phyloP scores from a whole-genome alignment of 2,888 invertebrate genomes.

The Gisinianus flammeolus region DNA sequence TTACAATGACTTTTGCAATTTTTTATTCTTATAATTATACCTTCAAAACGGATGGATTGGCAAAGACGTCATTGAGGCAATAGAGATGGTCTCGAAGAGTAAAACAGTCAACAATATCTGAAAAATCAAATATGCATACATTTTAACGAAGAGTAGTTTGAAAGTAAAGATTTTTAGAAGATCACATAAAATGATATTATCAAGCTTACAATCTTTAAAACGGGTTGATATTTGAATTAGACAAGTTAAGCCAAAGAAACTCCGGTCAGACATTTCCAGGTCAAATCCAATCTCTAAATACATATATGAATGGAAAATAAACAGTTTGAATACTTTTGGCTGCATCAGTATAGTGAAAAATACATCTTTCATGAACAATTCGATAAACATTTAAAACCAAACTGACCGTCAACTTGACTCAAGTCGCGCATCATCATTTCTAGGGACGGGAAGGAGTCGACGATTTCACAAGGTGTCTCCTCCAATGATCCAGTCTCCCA shows the following conservation, averaged over 20 bases:
- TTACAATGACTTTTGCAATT: no score
- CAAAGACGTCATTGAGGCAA: constrained; percentile 66
- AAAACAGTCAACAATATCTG: constrained; percentile 66
- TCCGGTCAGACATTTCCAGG: constrained; percentile 64
- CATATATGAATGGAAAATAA: neutral
- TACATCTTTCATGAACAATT: no score
- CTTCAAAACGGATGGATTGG: constrained; percentile 67
- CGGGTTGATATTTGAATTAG: constrained; percentile 67
- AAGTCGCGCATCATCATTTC: constrained; percentile 70
- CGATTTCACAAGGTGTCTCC: neutral
- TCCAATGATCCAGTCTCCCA: neutral
- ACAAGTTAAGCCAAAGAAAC: constrained; percentile 67
- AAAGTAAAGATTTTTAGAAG: no score
- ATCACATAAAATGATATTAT: no score
- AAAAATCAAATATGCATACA: no score
- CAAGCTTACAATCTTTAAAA: neutral
- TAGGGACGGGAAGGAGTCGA: neutral
- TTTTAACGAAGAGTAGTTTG: no score
- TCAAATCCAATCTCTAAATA: constrained; percentile 83
- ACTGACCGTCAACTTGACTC: constrained; percentile 58
- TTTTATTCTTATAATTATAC: no score
- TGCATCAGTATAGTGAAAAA: neutral
- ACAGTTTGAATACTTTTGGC: no score
- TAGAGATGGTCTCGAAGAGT: constrained; percentile 64
- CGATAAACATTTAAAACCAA: neutral